phyloP scores from a whole-genome alignment of 2,113 vertebrate species.

The Labeo catla region DNA sequence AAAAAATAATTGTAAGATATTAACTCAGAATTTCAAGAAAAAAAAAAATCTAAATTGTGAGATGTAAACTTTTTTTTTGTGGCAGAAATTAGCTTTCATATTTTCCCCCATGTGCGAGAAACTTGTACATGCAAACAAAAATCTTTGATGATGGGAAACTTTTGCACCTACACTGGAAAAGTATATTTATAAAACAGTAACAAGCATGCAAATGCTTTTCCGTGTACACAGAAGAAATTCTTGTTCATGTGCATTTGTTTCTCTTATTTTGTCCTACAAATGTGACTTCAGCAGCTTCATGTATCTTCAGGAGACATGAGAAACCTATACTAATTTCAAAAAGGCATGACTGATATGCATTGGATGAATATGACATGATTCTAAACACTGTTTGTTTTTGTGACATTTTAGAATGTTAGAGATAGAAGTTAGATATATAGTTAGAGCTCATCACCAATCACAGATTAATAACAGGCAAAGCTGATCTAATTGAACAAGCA shows the following conservation, averaged over 20 bases:
- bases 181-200: not conserved
- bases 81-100: not conserved
- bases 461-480: not conserved
- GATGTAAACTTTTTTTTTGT: too few relatives aligned
- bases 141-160: not conserved
- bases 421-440: not conserved
- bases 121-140: not conserved
- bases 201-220: not conserved
- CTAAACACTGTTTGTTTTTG: constrained; percentile 44
- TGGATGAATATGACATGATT: constrained; percentile 39
- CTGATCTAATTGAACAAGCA: not conserved
- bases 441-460: not conserved
- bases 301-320: not conserved
- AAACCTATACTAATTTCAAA: constrained; percentile 39
- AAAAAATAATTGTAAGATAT: too few relatives aligned
- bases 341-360: constrained; percentile 46
- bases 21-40: too few relatives aligned
- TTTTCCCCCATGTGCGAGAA: not conserved
- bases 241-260: not conserved
- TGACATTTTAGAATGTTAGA: constrained; percentile 19
- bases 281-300: not conserved
- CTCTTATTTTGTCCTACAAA: not conserved
- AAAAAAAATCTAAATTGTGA: too few relatives aligned
- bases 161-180: not conserved
- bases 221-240: not conserved